A percentile compares a stretch with the other conserved stretches of the same genome.
Evolutionary conservation across 2,113 vertebrate genomes (phyloP).

Genomic region (Taurulus bubalis): DNA sequence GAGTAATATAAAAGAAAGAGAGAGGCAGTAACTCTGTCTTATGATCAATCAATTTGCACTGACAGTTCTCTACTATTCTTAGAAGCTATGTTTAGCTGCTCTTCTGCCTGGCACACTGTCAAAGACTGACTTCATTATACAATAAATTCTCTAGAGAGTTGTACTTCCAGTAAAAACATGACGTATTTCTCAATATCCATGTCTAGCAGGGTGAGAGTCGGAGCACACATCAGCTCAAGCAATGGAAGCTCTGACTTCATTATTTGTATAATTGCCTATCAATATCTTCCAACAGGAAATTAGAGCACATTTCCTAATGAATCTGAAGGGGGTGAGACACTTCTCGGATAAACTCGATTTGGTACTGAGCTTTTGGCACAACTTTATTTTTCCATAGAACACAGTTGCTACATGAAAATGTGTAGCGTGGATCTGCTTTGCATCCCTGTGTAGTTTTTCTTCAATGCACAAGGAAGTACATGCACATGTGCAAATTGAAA

Average conservation of each 20-base stretch:
- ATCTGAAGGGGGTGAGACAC: background rate
- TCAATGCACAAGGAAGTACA: background rate
- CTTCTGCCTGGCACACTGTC: conserved; percentile 49
- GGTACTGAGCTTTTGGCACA: background rate
- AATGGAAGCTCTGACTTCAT: conserved; percentile 13
- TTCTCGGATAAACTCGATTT: background rate
- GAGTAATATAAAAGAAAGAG: conserved; percentile 14
- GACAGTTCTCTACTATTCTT: conserved; percentile 58
- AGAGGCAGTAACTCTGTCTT: conserved; percentile 39
- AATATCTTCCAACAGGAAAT: conserved; percentile 34
- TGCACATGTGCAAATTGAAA: background rate
- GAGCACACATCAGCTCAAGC: conserved; percentile 19
- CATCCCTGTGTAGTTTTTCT: background rate
- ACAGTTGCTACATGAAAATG: background rate
- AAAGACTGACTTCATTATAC: conserved; percentile 65
- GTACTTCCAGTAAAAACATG: conserved; percentile 42
- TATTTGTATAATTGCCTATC: conserved; percentile 33
- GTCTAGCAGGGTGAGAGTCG: conserved; percentile 8
- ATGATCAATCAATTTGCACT: conserved; percentile 61
- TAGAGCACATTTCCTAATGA: conserved; percentile 13
- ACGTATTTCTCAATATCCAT: conserved; percentile 26
- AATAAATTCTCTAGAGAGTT: conserved; percentile 45
- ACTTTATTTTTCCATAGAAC: background rate
- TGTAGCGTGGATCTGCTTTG: background rate
- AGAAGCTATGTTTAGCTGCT: conserved; percentile 68